Base-by-base conservation (phyloP, 2,113 vertebrate species). In the Upupa epops region DNA sequence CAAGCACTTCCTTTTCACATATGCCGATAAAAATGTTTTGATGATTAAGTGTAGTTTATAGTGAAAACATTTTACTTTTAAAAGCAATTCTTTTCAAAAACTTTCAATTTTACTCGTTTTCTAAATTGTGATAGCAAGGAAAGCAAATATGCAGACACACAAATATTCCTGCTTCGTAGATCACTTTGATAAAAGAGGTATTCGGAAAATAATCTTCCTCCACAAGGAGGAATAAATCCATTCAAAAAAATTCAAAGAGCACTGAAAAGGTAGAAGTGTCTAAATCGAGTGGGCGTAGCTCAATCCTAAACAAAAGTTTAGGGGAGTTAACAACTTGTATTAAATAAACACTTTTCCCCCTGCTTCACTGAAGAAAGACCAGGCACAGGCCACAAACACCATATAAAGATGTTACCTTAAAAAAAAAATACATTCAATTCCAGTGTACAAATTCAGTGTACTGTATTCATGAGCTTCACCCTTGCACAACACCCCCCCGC, bases 211-310 rank as follows among this genome's bases (percentile, higher is more conserved):
- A 78, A 46, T 64, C 8, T 37, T 79, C 9, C 28, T 66, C 13
- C 5, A 8, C 12, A 9, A 79, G 60, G n/a, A 3, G 9, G 8
- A 72, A 63, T 26, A 77, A 25, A 63, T 46, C 5, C 46, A 17
- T 29, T 37, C 1, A 72, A 84, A 90, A 89, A 65, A n/a, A n/a
- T 26, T 58, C 28, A 76, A 76, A 74, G 6, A 48, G 34, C 49
- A 66, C 9, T 61, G 24, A 77, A 73, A 59, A 72, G 28, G 18
- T 7, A 63, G 78, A 37, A 82, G 26, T 46, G 37, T 15, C 36
- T 52, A 29, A 74, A 51, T n/a, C 1, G 3, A 75, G 29, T 0
- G 0, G 8, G 4, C 7, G 8, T 20, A 61, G 24, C 19, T 56
- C 20, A 61, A 61, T 40, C 68, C 25, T 54, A 65, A 87, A 88